phyloP scores from a whole-genome alignment of 2,888 invertebrate species.

The Idaea biselata region DNA sequence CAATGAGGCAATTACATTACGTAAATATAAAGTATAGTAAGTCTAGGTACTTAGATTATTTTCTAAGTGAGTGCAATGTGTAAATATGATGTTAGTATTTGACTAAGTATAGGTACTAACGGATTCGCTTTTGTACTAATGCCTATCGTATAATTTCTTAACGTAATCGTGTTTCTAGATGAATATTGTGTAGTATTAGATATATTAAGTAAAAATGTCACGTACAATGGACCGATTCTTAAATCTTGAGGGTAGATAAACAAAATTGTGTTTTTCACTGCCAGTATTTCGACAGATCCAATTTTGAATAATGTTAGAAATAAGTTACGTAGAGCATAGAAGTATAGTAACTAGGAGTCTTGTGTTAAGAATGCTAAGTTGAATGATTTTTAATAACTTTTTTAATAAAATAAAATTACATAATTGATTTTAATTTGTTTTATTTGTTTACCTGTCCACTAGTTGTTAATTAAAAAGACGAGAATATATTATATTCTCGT shows the following conservation, averaged over 20 bases:
- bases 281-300: slow-evolving; percentile 77
- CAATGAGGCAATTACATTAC: slow-evolving; percentile 40
- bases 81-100: slow-evolving; percentile 46
- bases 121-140: slow-evolving; percentile 34
- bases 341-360: slow-evolving; percentile 32
- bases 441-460: not conserved
- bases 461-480: no score
- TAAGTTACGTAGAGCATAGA: slow-evolving; percentile 44
- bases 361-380: slow-evolving; percentile 62
- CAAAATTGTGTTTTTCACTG: slow-evolving; percentile 75
- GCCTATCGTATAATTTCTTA: slow-evolving; percentile 28
- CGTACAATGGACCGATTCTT: slow-evolving; percentile 10
- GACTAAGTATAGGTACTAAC: slow-evolving; percentile 10
- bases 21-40: slow-evolving; percentile 37
- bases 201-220: slow-evolving; percentile 12
- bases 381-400: slow-evolving; percentile 79
- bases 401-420: slow-evolving; percentile 70
- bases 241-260: slow-evolving; percentile 5
- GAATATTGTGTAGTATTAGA: slow-evolving; percentile 22
- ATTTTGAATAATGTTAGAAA: slow-evolving; percentile 53
- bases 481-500: no score
- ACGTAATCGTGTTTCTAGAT: slow-evolving; percentile 40
- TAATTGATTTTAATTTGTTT: not conserved
- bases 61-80: slow-evolving; percentile 52
- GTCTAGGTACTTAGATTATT: slow-evolving; percentile 43